These are phyloP conservation scores for Dendrophyllia cribrosa DNA, from an alignment of 64 coral and sea anemone genomes.

Conservation along the genomic window DNA sequence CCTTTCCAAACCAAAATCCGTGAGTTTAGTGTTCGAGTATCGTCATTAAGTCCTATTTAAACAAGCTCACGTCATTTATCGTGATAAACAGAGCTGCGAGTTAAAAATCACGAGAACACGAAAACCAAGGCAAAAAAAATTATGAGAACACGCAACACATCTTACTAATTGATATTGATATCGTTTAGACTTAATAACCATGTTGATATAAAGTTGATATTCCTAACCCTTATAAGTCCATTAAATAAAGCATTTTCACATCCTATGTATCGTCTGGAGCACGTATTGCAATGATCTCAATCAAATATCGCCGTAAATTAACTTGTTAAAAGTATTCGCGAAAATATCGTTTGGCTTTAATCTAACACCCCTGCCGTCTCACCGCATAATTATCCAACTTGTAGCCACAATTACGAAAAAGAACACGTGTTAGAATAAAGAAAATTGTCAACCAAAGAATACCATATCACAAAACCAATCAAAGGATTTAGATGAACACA, in stretches of 20 bases:
- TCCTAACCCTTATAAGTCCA: not conserved
- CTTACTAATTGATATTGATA: slow-evolving; percentile 3
- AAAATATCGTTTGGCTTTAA: slow-evolving; percentile 20
- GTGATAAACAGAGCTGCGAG: not conserved
- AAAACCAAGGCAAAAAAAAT: not conserved
- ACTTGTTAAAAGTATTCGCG: not conserved
- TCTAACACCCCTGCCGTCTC: slow-evolving; percentile 6
- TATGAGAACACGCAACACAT: not conserved
- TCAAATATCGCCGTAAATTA: slow-evolving; percentile 2
- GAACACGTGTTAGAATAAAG: slow-evolving; percentile 49
- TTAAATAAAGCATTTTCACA: slow-evolving; percentile 25
- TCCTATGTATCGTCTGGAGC: not conserved
- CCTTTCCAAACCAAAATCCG: not conserved
- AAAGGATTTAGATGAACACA: not conserved
- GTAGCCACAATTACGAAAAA: slow-evolving; percentile 30
- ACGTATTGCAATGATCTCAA: not conserved
- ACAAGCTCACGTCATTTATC: not conserved
- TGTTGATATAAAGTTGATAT: slow-evolving; percentile 25
- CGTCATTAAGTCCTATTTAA: not conserved
- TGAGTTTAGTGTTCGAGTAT: not conserved
- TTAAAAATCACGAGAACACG: slow-evolving; percentile 17
- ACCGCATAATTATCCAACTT: slow-evolving; percentile 3
- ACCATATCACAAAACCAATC: slow-evolving; percentile 4
- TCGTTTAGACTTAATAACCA: not conserved
- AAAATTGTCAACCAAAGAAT: slow-evolving; percentile 32